Base-by-base conservation (phyloP, 2,797 vertebrate species). In the Hephaestus fuliginosus region DNA sequence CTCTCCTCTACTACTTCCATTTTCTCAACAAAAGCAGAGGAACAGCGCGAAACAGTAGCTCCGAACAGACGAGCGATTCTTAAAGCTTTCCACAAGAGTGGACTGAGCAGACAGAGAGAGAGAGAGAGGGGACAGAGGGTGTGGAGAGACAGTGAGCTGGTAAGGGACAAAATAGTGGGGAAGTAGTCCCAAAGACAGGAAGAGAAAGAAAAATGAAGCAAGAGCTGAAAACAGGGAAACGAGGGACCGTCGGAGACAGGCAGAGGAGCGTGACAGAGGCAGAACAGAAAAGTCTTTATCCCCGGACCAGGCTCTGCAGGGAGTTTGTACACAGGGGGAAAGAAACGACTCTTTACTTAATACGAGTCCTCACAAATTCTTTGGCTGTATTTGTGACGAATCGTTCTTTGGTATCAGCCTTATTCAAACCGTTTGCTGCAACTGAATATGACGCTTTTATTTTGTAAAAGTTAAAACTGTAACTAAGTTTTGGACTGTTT, bases 241-340 rank as follows among this genome's bases (percentile, higher is more conserved):
- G 4, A 78, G 81, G 51, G 66, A 82, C 73, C 79, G 84, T 81
- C 20, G 7, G 85, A 82, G 88, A 84, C 74, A 66, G 77, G 81
- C 82, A 58, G 87, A 80, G 79, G 2, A 80, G 73, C 70, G 53
- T 72, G 85, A 78, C 71, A 70, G 65, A 83, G 78, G 30, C 70
- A 60, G 88, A 91, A 93, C 89, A 94, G 88, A 88, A 78, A 72
- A 33, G 9, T 89, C 91, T 93, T 94, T 92, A 88, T 93, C 51
- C 13, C 28, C 30, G 58, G 49, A 76, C 62, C 70, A 73, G 81
- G 76, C 74, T 85, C 75, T 43, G 51, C n/a, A 17, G 74, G 79
- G 61, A 74, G 61, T 70, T 63, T 55, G 48, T 28, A 56, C 51
- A 13, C n/a, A 33, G 20, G 17, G 52, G 36, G 13, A 44, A 46